Evolutionary conservation across 2,888 invertebrate genomes (phyloP), one percentile per base, ranked within the genome.

Genomic region (Eilema depressum): DNA sequence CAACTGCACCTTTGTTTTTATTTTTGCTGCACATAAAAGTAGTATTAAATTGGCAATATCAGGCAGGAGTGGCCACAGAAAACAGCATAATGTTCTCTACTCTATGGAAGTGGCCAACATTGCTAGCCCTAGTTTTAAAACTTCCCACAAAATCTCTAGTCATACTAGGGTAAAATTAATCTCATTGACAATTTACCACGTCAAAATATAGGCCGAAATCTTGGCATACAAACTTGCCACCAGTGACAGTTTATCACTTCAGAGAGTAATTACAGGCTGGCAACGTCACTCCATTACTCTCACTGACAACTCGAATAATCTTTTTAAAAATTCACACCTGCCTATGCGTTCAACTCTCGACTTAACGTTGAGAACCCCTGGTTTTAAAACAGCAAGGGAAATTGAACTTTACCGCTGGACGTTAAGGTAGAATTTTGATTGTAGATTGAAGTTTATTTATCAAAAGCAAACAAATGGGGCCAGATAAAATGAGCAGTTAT

Each of bases 321-420:
- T 91, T 89, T 93, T 93, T 89, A 92, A 93, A 92, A 92, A 94
- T 94, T 93, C 91, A 93, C 88, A 88, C 85, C 85, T 81, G 62
- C 57, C 77, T 83, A 85, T 87, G 85, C 87, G 87, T 83, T 84
- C 84, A 85, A 84, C 82, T 78, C 82, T 64, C 77, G 60, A 74
- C 69, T 83, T 82, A 62, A 79, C 81, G 86, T 89, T 86, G 86
- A 85, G 84, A 80, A 82, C 86, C 84, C 83, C 87, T 87, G 84
- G 56, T 68, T 79, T 72, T 25, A 66, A 11, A 11, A 47, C 12
- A 12, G 0, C 80, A 73, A 53, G 25, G 77, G 53, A 88, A 83
- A 81, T 70, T 80, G 8, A 74, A 75, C 81, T 69, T 69, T 86
- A 85, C 37, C 0, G 0, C 0, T 1, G 4, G n/a, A 0, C 0